A percentile compares a stretch with the other conserved stretches of the same genome.
Evolutionary conservation across 2,797 vertebrate genomes (phyloP).

Genomic region (Lemur catta): DNA sequence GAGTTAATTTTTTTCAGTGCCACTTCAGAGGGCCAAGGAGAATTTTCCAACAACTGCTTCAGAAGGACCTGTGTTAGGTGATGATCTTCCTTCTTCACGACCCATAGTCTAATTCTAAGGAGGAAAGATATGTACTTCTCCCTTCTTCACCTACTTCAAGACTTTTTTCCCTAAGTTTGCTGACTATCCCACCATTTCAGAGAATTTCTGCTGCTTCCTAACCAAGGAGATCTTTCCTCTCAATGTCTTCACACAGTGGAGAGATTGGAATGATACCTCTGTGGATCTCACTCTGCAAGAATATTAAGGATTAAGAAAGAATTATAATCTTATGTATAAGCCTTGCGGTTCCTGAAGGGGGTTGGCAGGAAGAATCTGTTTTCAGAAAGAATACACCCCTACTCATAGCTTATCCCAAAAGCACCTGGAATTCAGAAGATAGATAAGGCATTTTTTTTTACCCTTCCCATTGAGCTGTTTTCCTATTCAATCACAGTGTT

Average conservation of each 20-base stretch:
- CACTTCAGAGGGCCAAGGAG: background rate
- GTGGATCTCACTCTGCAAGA: background rate
- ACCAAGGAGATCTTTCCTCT: background rate
- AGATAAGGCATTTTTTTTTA: background rate
- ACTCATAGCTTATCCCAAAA: background rate
- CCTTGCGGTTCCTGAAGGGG: background rate
- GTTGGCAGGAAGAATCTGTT: background rate
- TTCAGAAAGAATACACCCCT: background rate
- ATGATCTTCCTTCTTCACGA: background rate
- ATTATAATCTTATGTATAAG: background rate
- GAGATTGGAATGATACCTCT: background rate
- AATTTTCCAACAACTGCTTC: background rate
- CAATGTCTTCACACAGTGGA: background rate
- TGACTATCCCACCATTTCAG: background rate
- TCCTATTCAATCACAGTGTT: background rate
- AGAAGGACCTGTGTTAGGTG: background rate
- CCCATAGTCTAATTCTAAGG: background rate
- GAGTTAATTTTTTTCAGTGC: background rate
- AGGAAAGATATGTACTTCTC: background rate
- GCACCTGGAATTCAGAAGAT: background rate
- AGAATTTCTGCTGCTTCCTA: background rate
- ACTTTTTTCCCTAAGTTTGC: background rate
- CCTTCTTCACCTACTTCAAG: background rate
- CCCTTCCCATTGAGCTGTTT: background rate
- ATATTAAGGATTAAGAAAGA: conserved; percentile 22